Evolutionary conservation across 2,888 invertebrate species (phyloP).

Genomic region (Hirtodrosophila trivittata): DNA sequence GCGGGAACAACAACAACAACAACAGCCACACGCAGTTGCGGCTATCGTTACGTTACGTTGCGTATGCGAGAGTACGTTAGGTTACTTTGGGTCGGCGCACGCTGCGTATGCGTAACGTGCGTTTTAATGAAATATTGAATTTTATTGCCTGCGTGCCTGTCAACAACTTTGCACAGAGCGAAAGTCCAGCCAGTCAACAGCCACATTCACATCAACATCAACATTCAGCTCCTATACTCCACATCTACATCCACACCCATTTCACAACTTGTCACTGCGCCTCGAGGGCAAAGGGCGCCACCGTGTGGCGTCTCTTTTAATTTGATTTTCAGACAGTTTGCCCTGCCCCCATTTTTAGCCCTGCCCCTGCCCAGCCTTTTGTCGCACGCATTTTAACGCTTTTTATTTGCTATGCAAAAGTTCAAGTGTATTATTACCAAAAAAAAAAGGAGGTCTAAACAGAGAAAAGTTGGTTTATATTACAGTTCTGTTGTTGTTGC

Average conservation of each 20-base stretch:
- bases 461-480: slow-evolving; percentile 54
- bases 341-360: not conserved
- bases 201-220: slow-evolving; percentile 3
- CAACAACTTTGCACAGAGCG: slow-evolving; percentile 71
- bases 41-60: slow-evolving; percentile 53
- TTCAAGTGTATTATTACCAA: slow-evolving; percentile 75
- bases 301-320: slow-evolving; percentile 67
- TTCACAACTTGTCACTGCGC: slow-evolving; percentile 78
- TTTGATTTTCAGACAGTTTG: slow-evolving; percentile 68
- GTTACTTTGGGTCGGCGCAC: slow-evolving; percentile 40
- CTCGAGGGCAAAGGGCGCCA: slow-evolving; percentile 63
- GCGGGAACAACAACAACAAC: slow-evolving; percentile 24
- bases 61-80: slow-evolving; percentile 2
- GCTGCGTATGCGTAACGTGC: slow-evolving; percentile 79
- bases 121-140: slow-evolving; percentile 82
- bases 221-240: slow-evolving; percentile 10
- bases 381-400: slow-evolving; percentile 64
- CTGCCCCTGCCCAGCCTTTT: not conserved
- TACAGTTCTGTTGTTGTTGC: slow-evolving; percentile 17
- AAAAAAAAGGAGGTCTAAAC: slow-evolving; percentile 2
- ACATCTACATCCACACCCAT: slow-evolving; percentile 25
- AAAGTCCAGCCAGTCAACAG: slow-evolving; percentile 28
- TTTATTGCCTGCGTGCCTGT: slow-evolving; percentile 82
- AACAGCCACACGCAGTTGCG: slow-evolving; percentile 55
- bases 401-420: slow-evolving; percentile 79